Evolutionary conservation across 2,888 invertebrate species (phyloP).

Genomic region (Charanyca ferruginea): DNA sequence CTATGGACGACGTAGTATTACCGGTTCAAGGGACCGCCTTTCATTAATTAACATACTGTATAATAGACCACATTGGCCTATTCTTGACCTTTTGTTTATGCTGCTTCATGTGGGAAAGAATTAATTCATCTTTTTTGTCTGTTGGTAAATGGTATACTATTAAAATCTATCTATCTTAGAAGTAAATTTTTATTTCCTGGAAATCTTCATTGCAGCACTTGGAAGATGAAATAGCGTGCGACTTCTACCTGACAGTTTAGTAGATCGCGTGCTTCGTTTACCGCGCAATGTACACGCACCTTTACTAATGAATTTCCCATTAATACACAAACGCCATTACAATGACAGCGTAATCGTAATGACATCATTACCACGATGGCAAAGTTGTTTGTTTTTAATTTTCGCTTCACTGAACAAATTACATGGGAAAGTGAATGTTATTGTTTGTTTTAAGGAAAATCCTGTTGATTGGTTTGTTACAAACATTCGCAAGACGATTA

Average conservation of each 20-base stretch:
- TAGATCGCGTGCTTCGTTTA: conserved; percentile 13
- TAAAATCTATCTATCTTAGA: no score
- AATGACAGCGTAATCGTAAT: conserved; percentile 26
- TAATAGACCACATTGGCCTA: no score
- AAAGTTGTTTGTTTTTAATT: conserved; percentile 11
- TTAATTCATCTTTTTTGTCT: no score
- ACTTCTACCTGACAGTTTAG: conserved; percentile 9
- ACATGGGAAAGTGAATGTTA: conserved; percentile 34
- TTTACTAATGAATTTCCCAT: conserved; percentile 40
- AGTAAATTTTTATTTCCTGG: no score
- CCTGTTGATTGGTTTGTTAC: conserved; percentile 25
- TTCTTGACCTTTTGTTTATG: no score
- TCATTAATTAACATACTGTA: no score
- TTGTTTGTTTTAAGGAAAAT: conserved; percentile 52
- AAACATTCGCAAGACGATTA: not conserved
- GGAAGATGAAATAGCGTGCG: conserved; percentile 24
- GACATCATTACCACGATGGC: conserved; percentile 24
- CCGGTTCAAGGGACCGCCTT: no score
- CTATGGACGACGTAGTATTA: no score
- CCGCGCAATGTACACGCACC: conserved; percentile 21
- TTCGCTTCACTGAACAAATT: conserved; percentile 20
- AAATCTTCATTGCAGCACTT: not conserved
- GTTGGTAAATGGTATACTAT: no score
- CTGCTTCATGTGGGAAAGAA: no score
- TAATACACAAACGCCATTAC: conserved; percentile 35